A percentile compares a stretch with the other conserved stretches of the same genome.
Conservation (phyloP, 1,140 invertebrate genomes). For the Bombus impatiens region DNA sequence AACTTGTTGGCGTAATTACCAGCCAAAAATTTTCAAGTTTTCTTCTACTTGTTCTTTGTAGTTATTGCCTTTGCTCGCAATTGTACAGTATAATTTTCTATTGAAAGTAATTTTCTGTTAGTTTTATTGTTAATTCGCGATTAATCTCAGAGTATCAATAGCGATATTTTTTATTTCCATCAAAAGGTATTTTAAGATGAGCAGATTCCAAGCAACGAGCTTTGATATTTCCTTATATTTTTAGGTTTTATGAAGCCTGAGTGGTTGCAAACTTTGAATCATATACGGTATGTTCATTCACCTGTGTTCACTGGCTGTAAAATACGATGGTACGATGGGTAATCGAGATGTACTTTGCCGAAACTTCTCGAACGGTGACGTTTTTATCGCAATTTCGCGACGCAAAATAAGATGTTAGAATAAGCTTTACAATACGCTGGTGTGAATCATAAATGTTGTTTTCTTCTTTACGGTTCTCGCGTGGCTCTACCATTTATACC, state of each 20-base stretch:
- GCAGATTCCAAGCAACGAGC: too few species aligned
- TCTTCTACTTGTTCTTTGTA: background rate
- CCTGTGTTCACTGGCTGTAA: background rate
- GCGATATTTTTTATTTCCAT: background rate
- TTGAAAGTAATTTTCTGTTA: background rate
- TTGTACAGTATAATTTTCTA: background rate
- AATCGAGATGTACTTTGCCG: slow-evolving; percentile 25
- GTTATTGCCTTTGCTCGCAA: background rate
- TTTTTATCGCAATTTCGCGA: slow-evolving; percentile 31
- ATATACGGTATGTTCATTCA: background rate
- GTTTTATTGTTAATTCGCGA: background rate
- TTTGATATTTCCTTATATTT: background rate
- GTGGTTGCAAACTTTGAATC: background rate
- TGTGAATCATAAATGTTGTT: slow-evolving; percentile 48
- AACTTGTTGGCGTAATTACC: background rate
- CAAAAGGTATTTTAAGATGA: too few species aligned
- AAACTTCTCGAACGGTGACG: slow-evolving; percentile 14
- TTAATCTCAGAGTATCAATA: background rate
- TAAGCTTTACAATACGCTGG: slow-evolving; percentile 16
- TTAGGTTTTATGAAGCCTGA: background rate
- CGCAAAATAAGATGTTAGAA: slow-evolving; percentile 13
- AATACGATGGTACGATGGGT: background rate
- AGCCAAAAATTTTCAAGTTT: background rate
- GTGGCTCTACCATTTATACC: slow-evolving; percentile 40
- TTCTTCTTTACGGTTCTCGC: slow-evolving; percentile 20